Evolutionary conservation across 2,888 invertebrate genomes (phyloP), one percentile per base, ranked within the genome.

Genomic region (Drosophila vallismaia): DNA sequence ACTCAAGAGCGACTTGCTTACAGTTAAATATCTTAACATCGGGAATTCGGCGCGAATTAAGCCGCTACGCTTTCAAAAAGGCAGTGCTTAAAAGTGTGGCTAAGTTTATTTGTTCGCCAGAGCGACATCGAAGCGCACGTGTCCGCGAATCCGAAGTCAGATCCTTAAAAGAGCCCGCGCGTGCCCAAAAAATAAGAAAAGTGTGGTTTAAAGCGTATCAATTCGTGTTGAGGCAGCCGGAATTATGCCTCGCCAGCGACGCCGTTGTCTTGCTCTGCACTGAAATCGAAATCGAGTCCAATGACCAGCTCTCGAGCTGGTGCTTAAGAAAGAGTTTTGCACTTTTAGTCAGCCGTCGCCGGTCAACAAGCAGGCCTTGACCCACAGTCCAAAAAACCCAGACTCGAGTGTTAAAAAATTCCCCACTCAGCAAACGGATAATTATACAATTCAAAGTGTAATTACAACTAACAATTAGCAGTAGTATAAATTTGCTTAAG

Each of bases 281-380:
- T 70, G 69, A 77, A 77, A 71, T 62, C 44, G 69, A 82, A 80
- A 82, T 75, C 76, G 85, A 76, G 83, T 86, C 84, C 86, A 84
- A 83, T 86, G 86, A 84, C 83, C 85, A 79, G 81, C 64, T 63
- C 64, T 66, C 31, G 31, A 52, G 72, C 71, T 66, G 64, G 72
- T 57, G 55, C 59, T 26, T 60, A 53, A 70, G 56, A 44, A 49
- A 52, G 52, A 69, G 62, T 56, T 62, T 42, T 46, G 60, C 50
- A 60, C 55, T 63, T 53, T 63, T 7, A 56, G 57, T 49, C 64
- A 53, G 8, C 33, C 24, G 50, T 24, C 36, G 58, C 77, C 75
- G 75, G 78, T 55, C 48, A 68, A 63, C 54, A 52, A 50, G 42
- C 54, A 79, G 79, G 68, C 77, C 82, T 80, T 80, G 82, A 80